Evolutionary conservation across 2,888 invertebrate genomes (phyloP).

Genomic region (Parasteatoda lunata): DNA sequence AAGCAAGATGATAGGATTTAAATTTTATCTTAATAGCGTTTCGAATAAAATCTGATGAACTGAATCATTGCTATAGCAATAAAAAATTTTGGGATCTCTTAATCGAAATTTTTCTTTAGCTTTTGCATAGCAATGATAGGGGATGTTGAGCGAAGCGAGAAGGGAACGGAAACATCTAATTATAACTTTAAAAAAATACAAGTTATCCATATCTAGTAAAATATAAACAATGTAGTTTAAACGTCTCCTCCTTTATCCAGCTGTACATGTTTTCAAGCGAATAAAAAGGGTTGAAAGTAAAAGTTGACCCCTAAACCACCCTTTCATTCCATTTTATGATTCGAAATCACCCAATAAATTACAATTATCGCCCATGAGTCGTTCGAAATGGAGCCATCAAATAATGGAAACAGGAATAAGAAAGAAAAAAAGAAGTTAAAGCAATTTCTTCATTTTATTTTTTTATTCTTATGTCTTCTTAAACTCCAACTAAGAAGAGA

Average conservation of each 20-base stretch:
- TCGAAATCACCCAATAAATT: constrained; percentile 49
- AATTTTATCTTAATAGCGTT: too few species aligned
- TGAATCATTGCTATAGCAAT: too few species aligned
- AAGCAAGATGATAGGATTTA: too few species aligned
- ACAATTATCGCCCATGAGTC: constrained; percentile 42
- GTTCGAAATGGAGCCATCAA: constrained; percentile 48
- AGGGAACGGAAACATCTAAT: neutral
- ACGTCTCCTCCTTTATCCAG: neutral
- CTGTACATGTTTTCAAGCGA: neutral
- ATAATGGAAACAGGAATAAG: constrained; percentile 3
- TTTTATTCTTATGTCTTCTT: neutral
- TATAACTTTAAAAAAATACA: neutral
- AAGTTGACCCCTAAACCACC: neutral
- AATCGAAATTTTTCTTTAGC: too few species aligned
- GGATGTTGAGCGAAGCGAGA: too few species aligned
- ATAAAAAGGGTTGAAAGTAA: neutral
- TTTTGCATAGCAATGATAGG: too few species aligned
- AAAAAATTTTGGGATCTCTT: too few species aligned
- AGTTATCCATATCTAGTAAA: neutral
- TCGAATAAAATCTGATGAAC: too few species aligned
- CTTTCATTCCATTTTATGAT: constrained; percentile 9
- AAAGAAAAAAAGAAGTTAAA: neutral
- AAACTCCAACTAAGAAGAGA: neutral
- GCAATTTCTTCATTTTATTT: neutral
- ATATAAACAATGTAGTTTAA: neutral